These are phyloP conservation scores for Stegostoma tigrinum DNA, from an alignment of 2,113 vertebrate genomes.

Conservation along the genomic window DNA sequence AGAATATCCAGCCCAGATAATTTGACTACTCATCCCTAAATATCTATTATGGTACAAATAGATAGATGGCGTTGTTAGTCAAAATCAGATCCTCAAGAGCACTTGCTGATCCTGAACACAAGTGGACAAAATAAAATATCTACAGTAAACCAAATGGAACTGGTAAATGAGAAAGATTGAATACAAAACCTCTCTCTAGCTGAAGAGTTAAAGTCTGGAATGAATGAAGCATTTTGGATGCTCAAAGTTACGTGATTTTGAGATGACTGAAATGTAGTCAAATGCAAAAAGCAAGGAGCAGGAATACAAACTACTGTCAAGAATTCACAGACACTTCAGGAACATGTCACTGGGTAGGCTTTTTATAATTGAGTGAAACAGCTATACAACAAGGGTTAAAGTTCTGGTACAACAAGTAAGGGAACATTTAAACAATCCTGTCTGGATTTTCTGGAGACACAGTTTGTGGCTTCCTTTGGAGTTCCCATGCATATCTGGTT, in stretches of 20 bases:
- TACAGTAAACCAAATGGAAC: neutral
- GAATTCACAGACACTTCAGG: neutral
- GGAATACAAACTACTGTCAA: neutral
- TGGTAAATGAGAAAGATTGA: neutral
- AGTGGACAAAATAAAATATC: neutral
- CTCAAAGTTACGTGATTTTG: neutral
- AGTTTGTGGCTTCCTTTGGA: constrained; percentile 20
- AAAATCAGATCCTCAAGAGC: neutral
- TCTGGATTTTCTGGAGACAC: constrained; percentile 9
- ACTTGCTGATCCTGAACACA: neutral
- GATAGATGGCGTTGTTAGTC: neutral
- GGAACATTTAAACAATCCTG: neutral
- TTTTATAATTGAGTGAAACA: neutral
- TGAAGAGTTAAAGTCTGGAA: neutral
- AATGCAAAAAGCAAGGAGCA: neutral
- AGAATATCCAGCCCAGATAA: neutral
- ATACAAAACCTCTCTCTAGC: neutral
- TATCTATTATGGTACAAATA: neutral
- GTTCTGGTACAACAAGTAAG: neutral
- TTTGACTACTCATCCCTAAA: neutral
- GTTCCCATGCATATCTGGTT: constrained; percentile 28
- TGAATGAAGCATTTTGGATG: neutral
- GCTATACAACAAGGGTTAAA: neutral
- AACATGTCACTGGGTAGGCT: neutral
- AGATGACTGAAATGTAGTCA: neutral